phyloP scores from a whole-genome alignment of 2,888 invertebrate genomes.

The Dinocampus coccinellae region DNA sequence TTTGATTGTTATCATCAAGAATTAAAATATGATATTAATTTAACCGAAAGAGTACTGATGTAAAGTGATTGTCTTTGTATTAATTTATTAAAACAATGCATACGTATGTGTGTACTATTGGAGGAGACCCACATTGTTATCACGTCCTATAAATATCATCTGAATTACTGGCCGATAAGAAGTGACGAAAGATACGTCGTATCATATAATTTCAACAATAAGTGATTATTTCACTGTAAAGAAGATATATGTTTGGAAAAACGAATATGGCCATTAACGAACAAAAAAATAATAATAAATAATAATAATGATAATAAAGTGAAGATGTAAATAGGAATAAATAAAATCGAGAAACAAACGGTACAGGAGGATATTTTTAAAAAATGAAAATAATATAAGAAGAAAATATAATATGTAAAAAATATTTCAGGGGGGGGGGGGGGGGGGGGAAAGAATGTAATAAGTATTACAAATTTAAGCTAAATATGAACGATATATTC shows the following conservation, averaged over 20 bases:
- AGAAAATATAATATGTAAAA: background rate
- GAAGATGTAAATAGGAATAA: no score
- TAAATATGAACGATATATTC: constrained; percentile 18
- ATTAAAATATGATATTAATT: no score
- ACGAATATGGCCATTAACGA: no score
- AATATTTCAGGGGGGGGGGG: no score
- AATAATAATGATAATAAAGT: no score
- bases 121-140: background rate
- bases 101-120: background rate
- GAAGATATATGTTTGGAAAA: no score
- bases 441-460: background rate
- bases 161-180: background rate
- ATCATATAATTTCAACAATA: background rate
- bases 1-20: no score
- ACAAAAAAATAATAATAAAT: no score
- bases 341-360: background rate
- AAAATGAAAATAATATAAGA: background rate
- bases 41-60: no score
- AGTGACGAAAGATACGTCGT: background rate
- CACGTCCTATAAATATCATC: background rate
- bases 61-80: no score
- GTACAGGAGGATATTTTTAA: background rate
- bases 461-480: background rate
- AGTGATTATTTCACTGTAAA: background rate
- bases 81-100: background rate